These are phyloP conservation scores for Camponotus fellah DNA, from an alignment of 2,888 invertebrate genomes.

Conservation along the genomic window DNA sequence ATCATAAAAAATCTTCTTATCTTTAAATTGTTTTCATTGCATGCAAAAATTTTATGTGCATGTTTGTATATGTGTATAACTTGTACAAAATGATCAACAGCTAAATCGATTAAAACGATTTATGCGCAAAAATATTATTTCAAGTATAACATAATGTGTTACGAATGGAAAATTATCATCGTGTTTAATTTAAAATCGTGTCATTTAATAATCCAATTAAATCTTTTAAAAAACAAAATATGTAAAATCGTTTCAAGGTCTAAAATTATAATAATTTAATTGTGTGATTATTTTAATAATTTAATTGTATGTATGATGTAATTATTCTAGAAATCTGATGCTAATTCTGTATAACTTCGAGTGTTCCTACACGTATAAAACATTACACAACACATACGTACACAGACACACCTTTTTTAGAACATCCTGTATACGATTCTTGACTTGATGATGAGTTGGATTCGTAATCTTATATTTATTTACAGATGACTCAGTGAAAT, in stretches of 20 bases:
- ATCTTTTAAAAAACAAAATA: neutral
- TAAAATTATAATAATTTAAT: too few relatives aligned
- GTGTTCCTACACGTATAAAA: neutral
- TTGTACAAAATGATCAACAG: neutral
- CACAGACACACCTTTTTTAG: conserved; percentile 10
- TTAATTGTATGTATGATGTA: too few relatives aligned
- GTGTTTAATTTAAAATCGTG: neutral
- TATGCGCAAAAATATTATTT: neutral
- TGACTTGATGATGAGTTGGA: neutral
- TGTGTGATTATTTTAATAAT: too few relatives aligned
- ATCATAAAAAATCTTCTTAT: neutral
- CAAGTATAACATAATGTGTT: neutral
- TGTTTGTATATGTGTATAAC: neutral
- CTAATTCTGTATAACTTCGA: neutral
- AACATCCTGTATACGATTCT: conserved; percentile 7
- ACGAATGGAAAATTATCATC: neutral
- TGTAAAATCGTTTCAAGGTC: neutral
- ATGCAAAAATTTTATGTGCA: neutral
- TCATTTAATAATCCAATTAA: neutral
- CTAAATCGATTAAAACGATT: neutral
- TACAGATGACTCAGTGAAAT: neutral
- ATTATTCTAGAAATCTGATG: neutral
- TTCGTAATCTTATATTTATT: neutral
- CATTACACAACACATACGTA: neutral
- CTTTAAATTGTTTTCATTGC: neutral